phyloP scores from a whole-genome alignment of 2,888 invertebrate genomes.

The Epistrophe grossulariae region DNA sequence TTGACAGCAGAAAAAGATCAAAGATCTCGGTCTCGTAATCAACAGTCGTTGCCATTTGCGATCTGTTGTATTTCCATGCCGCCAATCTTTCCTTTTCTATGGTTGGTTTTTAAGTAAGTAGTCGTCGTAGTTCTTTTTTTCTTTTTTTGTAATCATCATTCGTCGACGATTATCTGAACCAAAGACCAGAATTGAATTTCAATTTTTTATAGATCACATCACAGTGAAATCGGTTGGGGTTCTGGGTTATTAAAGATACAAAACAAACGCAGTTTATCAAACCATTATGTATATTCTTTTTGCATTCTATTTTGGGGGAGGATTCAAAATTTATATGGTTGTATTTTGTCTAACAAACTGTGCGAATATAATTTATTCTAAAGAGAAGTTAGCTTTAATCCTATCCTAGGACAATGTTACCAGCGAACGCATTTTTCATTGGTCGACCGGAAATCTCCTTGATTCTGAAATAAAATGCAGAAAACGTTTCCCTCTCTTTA shows the following conservation, averaged over 20 bases:
- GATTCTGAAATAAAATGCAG: no score
- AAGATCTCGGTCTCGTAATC: slow-evolving; percentile 80
- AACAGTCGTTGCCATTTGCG: slow-evolving; percentile 72
- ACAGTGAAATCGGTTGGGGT: neutral
- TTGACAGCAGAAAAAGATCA: slow-evolving; percentile 80
- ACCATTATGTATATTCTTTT: neutral
- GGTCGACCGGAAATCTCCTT: no score
- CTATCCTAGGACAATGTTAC: no score
- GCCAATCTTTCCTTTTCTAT: slow-evolving; percentile 34
- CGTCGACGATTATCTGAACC: slow-evolving; percentile 42
- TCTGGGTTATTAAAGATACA: neutral
- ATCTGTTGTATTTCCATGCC: slow-evolving; percentile 30
- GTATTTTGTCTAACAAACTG: neutral
- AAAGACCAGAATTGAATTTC: slow-evolving; percentile 54
- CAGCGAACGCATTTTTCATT: neutral
- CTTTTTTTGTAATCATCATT: slow-evolving; percentile 6
- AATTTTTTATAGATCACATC: slow-evolving; percentile 18
- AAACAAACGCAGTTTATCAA: neutral
- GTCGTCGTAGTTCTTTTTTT: slow-evolving; percentile 33
- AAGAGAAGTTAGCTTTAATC: neutral
- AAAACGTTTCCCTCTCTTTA: no score
- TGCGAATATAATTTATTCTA: neutral
- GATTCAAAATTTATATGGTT: neutral
- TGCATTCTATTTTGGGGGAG: neutral
- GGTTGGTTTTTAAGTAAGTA: slow-evolving; percentile 5